A percentile compares a stretch with the other conserved stretches of the same genome.
These are phyloP conservation scores for Acrocephalus scirpaceus DNA, from an alignment of 2,797 vertebrate genomes.

Conservation along the genomic window DNA sequence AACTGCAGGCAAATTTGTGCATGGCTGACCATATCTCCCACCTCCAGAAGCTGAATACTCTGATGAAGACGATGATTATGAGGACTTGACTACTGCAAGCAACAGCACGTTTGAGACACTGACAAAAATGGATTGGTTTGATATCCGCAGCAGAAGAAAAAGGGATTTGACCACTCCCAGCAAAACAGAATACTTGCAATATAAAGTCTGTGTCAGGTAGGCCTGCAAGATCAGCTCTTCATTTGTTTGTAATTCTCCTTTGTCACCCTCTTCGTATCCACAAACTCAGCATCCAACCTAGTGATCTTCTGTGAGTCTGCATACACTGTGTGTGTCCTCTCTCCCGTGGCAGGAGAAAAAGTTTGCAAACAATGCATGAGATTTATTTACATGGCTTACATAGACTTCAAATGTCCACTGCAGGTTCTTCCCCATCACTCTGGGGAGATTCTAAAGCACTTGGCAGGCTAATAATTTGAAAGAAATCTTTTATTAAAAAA, in stretches of 20 bases:
- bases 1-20: background rate
- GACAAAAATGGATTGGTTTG: conserved; percentile 71
- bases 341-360: background rate
- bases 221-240: background rate
- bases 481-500: background rate
- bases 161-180: conserved; percentile 29
- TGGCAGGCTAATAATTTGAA: background rate
- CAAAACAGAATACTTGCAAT: conserved; percentile 51
- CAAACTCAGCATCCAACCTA: background rate
- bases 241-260: background rate
- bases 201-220: conserved; percentile 75
- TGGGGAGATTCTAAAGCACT: background rate
- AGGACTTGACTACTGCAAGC: background rate
- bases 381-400: background rate
- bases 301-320: background rate
- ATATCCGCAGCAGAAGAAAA: conserved; percentile 71
- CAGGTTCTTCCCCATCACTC: background rate
- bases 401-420: background rate
- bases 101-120: background rate
- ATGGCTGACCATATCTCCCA: background rate
- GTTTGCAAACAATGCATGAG: background rate
- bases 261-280: background rate
- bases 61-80: conserved; percentile 63
- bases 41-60: background rate
- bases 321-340: background rate